Evolutionary conservation across 2,797 vertebrate genomes (phyloP).

Genomic region (Scarus forsteni): DNA sequence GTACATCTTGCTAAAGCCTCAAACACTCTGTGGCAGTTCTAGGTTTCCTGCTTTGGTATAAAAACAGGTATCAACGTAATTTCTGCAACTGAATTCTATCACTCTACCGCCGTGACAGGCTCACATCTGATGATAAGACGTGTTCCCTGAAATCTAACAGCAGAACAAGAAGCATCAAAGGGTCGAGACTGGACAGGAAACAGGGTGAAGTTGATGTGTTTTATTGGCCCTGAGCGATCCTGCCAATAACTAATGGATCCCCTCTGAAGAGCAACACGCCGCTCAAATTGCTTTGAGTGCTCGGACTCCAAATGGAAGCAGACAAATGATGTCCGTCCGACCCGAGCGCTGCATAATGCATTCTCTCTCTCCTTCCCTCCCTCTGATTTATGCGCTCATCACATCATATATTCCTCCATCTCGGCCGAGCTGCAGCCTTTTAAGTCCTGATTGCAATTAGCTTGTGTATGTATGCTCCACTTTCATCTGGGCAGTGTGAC

Average conservation of each 20-base stretch:
- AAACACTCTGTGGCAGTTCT: too few relatives aligned
- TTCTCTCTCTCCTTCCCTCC: constrained; percentile 41
- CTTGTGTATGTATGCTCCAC: constrained; percentile 48
- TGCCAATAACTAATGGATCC: constrained; percentile 73
- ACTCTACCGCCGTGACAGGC: too few relatives aligned
- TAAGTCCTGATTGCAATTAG: constrained; percentile 73
- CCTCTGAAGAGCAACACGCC: constrained; percentile 68
- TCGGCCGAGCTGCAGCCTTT: constrained; percentile 58
- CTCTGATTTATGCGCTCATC: constrained; percentile 71
- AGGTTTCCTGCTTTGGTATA: too few relatives aligned
- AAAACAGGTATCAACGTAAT: too few relatives aligned
- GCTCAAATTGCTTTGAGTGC: constrained; percentile 74
- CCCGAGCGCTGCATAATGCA: constrained; percentile 69
- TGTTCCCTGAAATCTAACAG: constrained; percentile 39
- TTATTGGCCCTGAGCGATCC: constrained; percentile 65
- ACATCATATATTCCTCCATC: constrained; percentile 62
- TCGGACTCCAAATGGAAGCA: constrained; percentile 70
- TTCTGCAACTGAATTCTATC: too few relatives aligned
- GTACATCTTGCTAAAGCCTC: too few relatives aligned
- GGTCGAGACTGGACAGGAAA: constrained; percentile 42
- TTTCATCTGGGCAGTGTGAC: constrained; percentile 46
- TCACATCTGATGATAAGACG: constrained; percentile 4
- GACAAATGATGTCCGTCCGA: constrained; percentile 75
- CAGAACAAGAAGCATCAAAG: constrained; percentile 24
- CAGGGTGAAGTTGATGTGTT: constrained; percentile 63